These are phyloP conservation scores for Hystrix brachyura DNA, from an alignment of 2,113 vertebrate species.

Conservation along the genomic window DNA sequence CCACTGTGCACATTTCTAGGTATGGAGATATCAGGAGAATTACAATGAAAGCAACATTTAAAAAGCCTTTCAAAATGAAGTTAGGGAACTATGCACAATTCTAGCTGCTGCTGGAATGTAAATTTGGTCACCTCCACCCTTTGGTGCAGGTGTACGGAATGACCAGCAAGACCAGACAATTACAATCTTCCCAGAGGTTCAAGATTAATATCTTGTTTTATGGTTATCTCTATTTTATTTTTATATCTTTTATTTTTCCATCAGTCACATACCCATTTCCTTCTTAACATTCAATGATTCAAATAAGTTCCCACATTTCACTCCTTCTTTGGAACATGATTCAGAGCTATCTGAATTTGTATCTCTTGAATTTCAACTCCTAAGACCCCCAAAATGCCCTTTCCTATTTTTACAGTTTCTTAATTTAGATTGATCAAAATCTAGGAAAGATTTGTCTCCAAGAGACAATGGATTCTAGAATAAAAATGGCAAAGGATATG, in stretches of 20 bases:
- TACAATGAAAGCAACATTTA: not conserved
- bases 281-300: not conserved
- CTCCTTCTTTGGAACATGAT: not conserved
- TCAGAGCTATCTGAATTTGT: not conserved
- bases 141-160: not conserved
- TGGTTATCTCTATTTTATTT: not conserved
- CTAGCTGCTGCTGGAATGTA: not conserved
- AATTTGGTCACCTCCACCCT: not conserved
- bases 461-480: not conserved
- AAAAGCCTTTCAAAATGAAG: not conserved
- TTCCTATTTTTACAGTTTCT: not conserved
- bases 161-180: not conserved
- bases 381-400: too few relatives aligned
- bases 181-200: not conserved
- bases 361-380: not conserved
- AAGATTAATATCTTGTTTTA: not conserved
- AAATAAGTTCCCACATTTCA: not conserved
- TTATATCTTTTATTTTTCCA: not conserved
- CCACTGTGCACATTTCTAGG: not conserved
- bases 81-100: not conserved
- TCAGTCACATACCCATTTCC: not conserved
- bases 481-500: not conserved
- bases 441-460: not conserved
- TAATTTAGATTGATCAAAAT: not conserved
- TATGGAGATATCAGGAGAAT: not conserved